Evolutionary conservation across 2,797 vertebrate species (phyloP).

Genomic region (Pteronotus mesoamericanus): DNA sequence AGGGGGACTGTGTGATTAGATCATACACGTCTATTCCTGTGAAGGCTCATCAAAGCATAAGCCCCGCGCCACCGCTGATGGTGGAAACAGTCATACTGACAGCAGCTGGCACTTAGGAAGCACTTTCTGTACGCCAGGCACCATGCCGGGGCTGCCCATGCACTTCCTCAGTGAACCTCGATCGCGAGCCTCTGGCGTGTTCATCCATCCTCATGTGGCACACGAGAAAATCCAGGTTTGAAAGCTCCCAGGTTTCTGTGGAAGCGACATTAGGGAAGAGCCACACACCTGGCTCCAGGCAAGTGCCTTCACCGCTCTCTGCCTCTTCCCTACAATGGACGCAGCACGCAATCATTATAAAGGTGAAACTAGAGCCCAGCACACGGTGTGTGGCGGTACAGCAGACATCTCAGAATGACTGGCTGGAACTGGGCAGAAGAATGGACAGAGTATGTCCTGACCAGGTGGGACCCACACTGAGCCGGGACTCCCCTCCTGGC

Average conservation of each 20-base stretch:
- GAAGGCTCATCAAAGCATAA: background rate
- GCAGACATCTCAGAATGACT: background rate
- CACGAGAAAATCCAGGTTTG: background rate
- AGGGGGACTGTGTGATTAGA: background rate
- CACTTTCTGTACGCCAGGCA: background rate
- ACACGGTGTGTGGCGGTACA: accelerated
- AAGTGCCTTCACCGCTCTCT: background rate
- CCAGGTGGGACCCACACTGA: background rate
- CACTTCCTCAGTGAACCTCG: background rate
- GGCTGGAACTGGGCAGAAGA: background rate
- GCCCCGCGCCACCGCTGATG: background rate
- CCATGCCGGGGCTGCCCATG: background rate
- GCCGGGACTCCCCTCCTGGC: background rate
- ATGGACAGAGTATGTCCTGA: background rate
- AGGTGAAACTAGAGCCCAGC: background rate
- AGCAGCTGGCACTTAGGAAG: background rate
- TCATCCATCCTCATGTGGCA: background rate
- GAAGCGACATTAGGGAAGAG: background rate
- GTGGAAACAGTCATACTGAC: background rate
- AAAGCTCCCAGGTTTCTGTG: background rate
- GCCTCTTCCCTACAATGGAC: background rate
- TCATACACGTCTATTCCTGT: background rate
- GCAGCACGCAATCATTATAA: background rate
- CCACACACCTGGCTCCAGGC: background rate
- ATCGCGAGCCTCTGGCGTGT: background rate